Evolutionary conservation across 2,888 invertebrate genomes (phyloP).

Genomic region (Adelognathus sp.): DNA sequence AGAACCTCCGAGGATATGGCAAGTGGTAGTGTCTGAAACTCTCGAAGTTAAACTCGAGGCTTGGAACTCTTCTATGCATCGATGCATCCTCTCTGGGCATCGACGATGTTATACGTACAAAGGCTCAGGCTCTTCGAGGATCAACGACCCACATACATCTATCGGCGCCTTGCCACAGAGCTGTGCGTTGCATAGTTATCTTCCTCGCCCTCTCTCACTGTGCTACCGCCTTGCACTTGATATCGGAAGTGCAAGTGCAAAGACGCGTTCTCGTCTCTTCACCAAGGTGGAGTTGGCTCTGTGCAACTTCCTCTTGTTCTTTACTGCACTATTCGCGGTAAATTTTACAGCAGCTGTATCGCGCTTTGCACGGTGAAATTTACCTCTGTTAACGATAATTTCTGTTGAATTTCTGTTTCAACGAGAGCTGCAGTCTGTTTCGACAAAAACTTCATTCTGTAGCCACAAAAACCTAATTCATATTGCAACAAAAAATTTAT

Average conservation of each 20-base stretch:
- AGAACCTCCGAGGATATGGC: not conserved
- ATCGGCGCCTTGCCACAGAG: not conserved
- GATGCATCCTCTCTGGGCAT: not conserved
- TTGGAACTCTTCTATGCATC: not conserved
- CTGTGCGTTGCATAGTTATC: too few relatives aligned
- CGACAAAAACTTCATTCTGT: too few relatives aligned
- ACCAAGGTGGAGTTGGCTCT: conserved; percentile 20
- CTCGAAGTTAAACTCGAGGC: not conserved
- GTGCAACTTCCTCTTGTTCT: conserved; percentile 10
- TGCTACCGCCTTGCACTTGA: conserved; percentile 28
- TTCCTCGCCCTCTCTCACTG: not conserved
- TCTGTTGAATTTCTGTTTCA: too few relatives aligned
- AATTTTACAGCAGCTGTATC: not conserved
- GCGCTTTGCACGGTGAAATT: not conserved
- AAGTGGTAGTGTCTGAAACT: not conserved
- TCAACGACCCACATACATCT: conserved; percentile 55
- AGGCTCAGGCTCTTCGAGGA: conserved; percentile 52
- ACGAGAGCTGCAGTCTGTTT: too few relatives aligned
- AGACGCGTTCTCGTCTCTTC: conserved; percentile 32
- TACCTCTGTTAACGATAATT: not conserved
- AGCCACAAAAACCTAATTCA: too few relatives aligned
- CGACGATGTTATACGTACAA: conserved; percentile 28
- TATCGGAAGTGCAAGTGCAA: conserved; percentile 48
- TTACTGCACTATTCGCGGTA: conserved; percentile 2
- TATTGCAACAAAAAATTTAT: too few relatives aligned